Evolutionary conservation across 1,140 invertebrate species (phyloP), one percentile per base, ranked within the genome.

Genomic region (Dendroctonus ponderosae): DNA sequence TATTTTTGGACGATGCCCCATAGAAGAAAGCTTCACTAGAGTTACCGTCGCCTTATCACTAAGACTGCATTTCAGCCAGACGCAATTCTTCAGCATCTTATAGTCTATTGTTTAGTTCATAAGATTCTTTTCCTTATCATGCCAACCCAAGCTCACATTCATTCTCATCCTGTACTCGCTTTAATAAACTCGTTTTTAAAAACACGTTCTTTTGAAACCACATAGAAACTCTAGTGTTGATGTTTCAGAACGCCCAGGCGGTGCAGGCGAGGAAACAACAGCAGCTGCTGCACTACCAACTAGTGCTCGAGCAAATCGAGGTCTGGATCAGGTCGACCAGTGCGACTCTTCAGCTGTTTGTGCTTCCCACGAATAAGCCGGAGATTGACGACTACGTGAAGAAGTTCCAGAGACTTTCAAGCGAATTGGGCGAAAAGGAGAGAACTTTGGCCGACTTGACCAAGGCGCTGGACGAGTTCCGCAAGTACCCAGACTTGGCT

Each of bases 231-330:
- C 6, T 51, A 11, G 15, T 8, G 7, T 59, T 26, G n/a, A 61
- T 59, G 43, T 75, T 76, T 43, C 74, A 84, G 79, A 79, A 78
- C 64, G 84, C 85, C 41, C 82, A 82, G 68, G 79, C 78, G 57
- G 76, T 76, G 0, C 83, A 85, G 69, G 79, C 82, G 66, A 82
- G 81, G 70, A 81, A 83, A n/a, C 77, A 83, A 39, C 72, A 83
- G 67, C 84, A 89, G 74, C 76, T 88, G 7, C 72, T 80, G 15
- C 70, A 81, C 44, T 89, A 90, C 69, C 84, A 85, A 75, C 73
- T 78, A 53, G 80, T 87, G 71, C 79, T 89, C 43, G 81, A 80
- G 42, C 85, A 88, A 72, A 82, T 88, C 0, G 86, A 89, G 70
- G 72, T 77, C 44, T 89, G 87, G 87, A 76, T 89, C 12, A 74